A percentile compares a stretch with the other conserved stretches of the same genome.
Evolutionary conservation across 2,888 invertebrate species (phyloP).

Genomic region (Drosophila nr. perissopoda): DNA sequence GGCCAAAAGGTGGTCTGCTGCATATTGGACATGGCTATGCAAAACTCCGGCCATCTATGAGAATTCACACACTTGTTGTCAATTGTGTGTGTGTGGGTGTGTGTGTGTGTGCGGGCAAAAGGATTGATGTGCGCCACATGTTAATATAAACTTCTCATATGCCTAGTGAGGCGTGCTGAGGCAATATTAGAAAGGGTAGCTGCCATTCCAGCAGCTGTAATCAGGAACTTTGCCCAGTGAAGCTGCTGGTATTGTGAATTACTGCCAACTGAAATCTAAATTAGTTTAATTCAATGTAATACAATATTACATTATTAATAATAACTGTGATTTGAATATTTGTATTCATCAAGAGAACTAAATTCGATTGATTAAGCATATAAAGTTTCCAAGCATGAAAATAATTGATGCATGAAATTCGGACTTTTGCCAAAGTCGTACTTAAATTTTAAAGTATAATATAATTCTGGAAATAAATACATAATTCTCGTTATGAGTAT

Average conservation of each 20-base stretch:
- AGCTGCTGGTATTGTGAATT: slow-evolving; percentile 20
- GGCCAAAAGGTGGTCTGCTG: slow-evolving; percentile 64
- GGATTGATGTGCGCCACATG: slow-evolving; percentile 65
- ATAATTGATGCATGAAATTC: neutral
- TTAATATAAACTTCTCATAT: slow-evolving; percentile 56
- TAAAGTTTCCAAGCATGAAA: neutral
- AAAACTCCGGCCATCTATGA: slow-evolving; percentile 61
- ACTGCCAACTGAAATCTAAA: neutral
- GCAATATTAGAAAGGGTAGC: slow-evolving; percentile 16
- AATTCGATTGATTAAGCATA: neutral
- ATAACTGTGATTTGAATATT: neutral
- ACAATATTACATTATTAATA: neutral
- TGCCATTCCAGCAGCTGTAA: slow-evolving; percentile 16
- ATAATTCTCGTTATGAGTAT: too few species aligned
- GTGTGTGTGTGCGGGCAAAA: slow-evolving; percentile 39
- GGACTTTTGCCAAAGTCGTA: too few species aligned
- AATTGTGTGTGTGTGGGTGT: slow-evolving; percentile 7
- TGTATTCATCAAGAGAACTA: neutral
- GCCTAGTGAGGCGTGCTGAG: slow-evolving; percentile 52
- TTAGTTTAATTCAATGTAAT: neutral
- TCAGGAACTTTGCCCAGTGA: slow-evolving; percentile 10
- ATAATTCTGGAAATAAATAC: too few species aligned
- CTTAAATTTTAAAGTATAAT: too few species aligned
- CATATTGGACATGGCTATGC: slow-evolving; percentile 43
- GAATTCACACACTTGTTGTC: slow-evolving; percentile 75